A percentile compares a stretch with the other conserved stretches of the same genome.
Evolutionary conservation across 2,113 vertebrate genomes (phyloP).

Genomic region (Lagenorhynchus albirostris): DNA sequence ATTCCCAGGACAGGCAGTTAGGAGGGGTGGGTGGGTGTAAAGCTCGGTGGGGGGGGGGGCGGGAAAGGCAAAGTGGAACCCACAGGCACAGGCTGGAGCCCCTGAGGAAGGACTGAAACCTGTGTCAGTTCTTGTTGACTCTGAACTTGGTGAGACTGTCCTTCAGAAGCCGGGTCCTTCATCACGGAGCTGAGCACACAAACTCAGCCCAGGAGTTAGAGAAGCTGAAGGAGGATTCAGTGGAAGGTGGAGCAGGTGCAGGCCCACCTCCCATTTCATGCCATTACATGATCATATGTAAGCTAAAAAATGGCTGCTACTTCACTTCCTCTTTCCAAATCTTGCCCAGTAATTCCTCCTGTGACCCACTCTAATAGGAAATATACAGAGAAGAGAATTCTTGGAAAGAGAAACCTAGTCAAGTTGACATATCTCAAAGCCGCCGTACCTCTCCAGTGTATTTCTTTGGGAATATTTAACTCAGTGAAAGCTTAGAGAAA

Average conservation of each 20-base stretch:
- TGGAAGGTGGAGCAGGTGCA: neutral
- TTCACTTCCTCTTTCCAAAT: neutral
- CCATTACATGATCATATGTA: neutral
- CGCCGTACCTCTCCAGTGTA: neutral
- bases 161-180: neutral
- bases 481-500: neutral
- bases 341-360: neutral
- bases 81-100: neutral
- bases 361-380: neutral
- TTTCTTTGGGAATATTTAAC: neutral
- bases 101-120: neutral
- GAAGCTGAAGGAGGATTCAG: neutral
- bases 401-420: neutral
- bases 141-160: neutral
- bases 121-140: neutral
- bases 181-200: neutral
- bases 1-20: neutral
- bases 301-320: neutral
- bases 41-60: rapidly evolving
- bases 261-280: neutral
- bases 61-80: neutral
- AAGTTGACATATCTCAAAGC: neutral
- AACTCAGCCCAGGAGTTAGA: neutral
- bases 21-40: neutral
- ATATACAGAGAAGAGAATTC: neutral